These are phyloP conservation scores for Ligdia adustata DNA, from an alignment of 2,888 invertebrate species.

Conservation along the genomic window DNA sequence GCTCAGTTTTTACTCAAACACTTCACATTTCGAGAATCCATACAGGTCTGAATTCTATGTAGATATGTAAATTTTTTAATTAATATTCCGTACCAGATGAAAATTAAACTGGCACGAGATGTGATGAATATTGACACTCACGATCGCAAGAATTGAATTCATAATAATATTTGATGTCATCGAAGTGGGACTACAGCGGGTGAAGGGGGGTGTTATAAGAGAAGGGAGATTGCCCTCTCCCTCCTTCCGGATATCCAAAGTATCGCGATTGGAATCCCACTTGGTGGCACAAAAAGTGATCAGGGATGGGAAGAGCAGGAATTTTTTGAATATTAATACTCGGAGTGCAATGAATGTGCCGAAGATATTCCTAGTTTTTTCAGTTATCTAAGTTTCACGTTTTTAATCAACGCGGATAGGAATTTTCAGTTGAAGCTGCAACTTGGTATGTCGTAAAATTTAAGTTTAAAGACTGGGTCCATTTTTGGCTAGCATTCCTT, in stretches of 20 bases:
- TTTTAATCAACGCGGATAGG: too few relatives aligned
- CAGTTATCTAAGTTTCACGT: too few relatives aligned
- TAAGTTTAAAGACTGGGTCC: too few relatives aligned
- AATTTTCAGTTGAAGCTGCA: too few relatives aligned
- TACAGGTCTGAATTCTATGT: constrained; percentile 8
- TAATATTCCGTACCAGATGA: constrained; percentile 26
- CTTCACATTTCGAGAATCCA: constrained; percentile 1
- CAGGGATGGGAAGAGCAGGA: constrained; percentile 29
- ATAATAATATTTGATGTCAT: constrained; percentile 33
- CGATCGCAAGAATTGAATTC: constrained; percentile 37
- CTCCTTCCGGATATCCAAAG: constrained; percentile 22
- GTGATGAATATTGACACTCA: constrained; percentile 42
- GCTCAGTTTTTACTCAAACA: not conserved
- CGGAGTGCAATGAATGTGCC: constrained; percentile 16
- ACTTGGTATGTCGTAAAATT: too few relatives aligned
- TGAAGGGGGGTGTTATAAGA: not conserved
- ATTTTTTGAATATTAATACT: constrained; percentile 27
- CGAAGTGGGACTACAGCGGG: not conserved
- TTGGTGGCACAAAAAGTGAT: constrained; percentile 38
- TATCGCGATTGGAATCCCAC: constrained; percentile 28
- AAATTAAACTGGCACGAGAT: constrained; percentile 37
- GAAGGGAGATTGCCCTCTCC: not conserved
- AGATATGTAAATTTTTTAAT: constrained; percentile 31
- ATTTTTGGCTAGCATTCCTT: too few relatives aligned
- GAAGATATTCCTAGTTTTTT: too few relatives aligned